These are phyloP conservation scores for Steromphala cineraria DNA, from an alignment of 2,888 invertebrate species.

Conservation along the genomic window DNA sequence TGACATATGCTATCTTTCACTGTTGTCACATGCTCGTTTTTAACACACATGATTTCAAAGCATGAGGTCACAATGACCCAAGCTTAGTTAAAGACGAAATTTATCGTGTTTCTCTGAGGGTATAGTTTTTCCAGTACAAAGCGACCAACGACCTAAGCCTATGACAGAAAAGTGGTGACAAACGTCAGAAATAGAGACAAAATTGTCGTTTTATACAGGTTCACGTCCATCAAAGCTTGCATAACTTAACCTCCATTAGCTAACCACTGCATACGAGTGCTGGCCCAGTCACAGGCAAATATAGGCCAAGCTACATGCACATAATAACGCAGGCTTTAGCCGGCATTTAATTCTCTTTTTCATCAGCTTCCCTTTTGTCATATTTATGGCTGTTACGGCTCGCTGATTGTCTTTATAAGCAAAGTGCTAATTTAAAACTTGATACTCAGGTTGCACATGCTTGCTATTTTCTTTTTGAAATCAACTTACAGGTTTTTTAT, in stretches of 20 bases:
- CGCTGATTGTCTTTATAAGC: too few species aligned
- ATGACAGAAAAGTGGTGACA: neutral
- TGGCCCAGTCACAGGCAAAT: neutral
- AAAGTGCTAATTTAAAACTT: too few species aligned
- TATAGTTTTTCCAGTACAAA: neutral
- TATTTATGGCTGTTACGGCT: too few species aligned
- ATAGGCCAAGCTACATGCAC: neutral
- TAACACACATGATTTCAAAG: neutral
- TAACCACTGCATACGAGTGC: neutral
- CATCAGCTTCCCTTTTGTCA: too few species aligned
- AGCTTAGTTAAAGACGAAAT: neutral
- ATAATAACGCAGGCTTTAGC: neutral
- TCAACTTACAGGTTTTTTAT: too few species aligned
- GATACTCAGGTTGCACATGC: too few species aligned
- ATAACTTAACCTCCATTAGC: constrained; percentile 10
- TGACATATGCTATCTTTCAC: too few species aligned
- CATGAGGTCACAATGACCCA: neutral
- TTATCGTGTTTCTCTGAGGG: neutral
- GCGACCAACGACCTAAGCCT: neutral
- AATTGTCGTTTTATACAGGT: neutral
- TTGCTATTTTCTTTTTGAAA: too few species aligned
- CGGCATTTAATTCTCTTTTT: too few species aligned
- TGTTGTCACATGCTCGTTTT: neutral
- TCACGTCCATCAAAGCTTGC: neutral
- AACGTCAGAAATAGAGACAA: neutral